Percentiles rank a stretch among this genome's conserved stretches.
phyloP scores from a whole-genome alignment of 1,140 invertebrate genomes.

The Hestina assimilis region DNA sequence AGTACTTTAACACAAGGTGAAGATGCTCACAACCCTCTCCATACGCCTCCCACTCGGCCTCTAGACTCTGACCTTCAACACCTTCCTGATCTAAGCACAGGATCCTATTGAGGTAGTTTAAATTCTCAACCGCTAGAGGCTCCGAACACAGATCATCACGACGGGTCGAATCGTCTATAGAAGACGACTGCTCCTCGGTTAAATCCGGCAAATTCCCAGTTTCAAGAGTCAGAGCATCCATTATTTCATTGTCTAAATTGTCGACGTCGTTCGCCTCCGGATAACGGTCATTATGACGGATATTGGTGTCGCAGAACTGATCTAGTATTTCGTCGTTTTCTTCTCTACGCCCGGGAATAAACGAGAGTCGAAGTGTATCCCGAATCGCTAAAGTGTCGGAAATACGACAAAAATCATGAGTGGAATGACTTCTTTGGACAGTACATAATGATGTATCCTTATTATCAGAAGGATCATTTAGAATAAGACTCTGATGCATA shows the following conservation, averaged over 20 bases:
- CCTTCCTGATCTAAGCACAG: slow-evolving; percentile 49
- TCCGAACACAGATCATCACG: slow-evolving; percentile 52
- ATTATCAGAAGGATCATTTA: slow-evolving; percentile 29
- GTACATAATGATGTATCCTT: slow-evolving; percentile 30
- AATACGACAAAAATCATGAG: slow-evolving; percentile 40
- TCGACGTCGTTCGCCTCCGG: slow-evolving; percentile 59
- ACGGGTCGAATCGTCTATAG: slow-evolving; percentile 53
- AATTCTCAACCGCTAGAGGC: slow-evolving; percentile 41
- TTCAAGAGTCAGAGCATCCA: slow-evolving; percentile 54
- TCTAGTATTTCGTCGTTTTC: slow-evolving; percentile 29
- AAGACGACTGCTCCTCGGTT: slow-evolving; percentile 58
- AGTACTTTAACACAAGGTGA: slow-evolving; percentile 55
- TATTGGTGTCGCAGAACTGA: slow-evolving; percentile 56
- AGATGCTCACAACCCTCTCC: slow-evolving; percentile 53
- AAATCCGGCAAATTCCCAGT: slow-evolving; percentile 57
- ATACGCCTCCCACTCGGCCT: slow-evolving; percentile 54
- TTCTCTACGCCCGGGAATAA: not conserved
- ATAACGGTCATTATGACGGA: slow-evolving; percentile 62
- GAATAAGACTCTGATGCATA: slow-evolving; percentile 49
- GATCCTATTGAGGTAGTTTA: slow-evolving; percentile 54
- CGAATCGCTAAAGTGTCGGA: slow-evolving; percentile 1
- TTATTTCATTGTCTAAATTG: slow-evolving; percentile 58
- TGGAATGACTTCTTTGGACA: slow-evolving; percentile 56
- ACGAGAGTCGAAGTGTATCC: slow-evolving; percentile 3
- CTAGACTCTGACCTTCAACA: slow-evolving; percentile 41